Evolutionary conservation across 2,113 vertebrate genomes (phyloP).

Genomic region (Dipodomys spectabilis): DNA sequence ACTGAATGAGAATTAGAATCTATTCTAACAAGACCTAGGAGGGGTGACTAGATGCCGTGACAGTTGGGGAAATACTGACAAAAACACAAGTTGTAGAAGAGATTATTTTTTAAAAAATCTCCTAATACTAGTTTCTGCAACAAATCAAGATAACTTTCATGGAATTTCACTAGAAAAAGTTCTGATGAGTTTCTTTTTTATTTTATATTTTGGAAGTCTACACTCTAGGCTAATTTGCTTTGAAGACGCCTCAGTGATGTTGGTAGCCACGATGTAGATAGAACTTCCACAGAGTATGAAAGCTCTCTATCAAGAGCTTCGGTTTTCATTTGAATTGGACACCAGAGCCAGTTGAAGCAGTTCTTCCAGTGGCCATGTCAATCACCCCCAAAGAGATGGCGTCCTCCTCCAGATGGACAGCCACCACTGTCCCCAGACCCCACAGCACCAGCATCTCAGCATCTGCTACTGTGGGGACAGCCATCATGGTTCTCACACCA

Average conservation of each 20-base stretch:
- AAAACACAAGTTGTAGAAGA: neutral
- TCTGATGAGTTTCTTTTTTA: constrained; percentile 8
- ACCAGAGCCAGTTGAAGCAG: neutral
- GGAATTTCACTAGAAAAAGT: neutral
- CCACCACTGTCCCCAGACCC: too few relatives aligned
- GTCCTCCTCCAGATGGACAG: neutral
- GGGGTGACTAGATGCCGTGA: neutral
- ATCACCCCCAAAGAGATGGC: too few relatives aligned
- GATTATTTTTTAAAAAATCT: neutral
- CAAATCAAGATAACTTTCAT: constrained; percentile 40
- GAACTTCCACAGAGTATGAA: constrained; percentile 31
- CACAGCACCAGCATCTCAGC: neutral
- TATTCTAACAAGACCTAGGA: neutral
- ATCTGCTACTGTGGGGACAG: neutral
- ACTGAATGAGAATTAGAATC: neutral
- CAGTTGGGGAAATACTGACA: neutral
- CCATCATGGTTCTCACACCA: neutral
- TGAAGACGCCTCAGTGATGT: constrained; percentile 62
- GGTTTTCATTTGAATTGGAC: neutral
- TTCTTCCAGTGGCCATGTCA: neutral
- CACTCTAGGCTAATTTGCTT: constrained; percentile 53
- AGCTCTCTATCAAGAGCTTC: neutral
- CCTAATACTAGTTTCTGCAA: neutral
- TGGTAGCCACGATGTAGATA: neutral
- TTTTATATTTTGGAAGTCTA: neutral